Evolutionary conservation across 2,797 vertebrate genomes (phyloP).

Genomic region (Toxotes lorentzi): DNA sequence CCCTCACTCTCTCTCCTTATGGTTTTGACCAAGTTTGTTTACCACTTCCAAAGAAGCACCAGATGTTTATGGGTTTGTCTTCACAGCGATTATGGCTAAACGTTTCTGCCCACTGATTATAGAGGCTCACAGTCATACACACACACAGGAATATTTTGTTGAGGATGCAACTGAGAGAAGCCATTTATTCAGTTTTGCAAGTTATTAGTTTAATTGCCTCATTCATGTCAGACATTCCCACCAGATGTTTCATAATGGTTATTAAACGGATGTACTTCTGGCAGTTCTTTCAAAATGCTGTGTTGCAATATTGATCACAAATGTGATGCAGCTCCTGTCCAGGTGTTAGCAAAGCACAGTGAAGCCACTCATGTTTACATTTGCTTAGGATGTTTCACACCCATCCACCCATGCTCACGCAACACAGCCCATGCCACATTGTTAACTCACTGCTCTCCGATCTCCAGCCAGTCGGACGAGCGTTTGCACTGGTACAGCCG

Average conservation of each 20-base stretch:
- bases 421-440: not conserved
- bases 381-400: slow-evolving; percentile 18
- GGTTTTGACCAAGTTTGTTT: slow-evolving; percentile 24
- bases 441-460: slow-evolving; percentile 32
- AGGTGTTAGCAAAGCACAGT: not conserved
- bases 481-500: slow-evolving; percentile 89
- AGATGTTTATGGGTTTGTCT: slow-evolving; percentile 64
- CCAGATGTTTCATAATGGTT: not conserved
- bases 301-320: slow-evolving; percentile 18
- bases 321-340: slow-evolving; percentile 9
- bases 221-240: slow-evolving; percentile 6
- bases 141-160: not conserved
- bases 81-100: slow-evolving; percentile 40
- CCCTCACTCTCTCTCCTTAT: slow-evolving; percentile 11
- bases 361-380: slow-evolving; percentile 8
- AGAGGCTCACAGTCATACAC: not conserved
- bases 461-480: slow-evolving; percentile 89
- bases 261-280: not conserved
- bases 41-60: slow-evolving; percentile 40
- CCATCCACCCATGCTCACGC: not conserved
- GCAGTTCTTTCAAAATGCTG: not conserved
- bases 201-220: slow-evolving; percentile 19
- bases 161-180: not conserved
- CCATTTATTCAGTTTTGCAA: not conserved
- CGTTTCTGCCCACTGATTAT: slow-evolving; percentile 45